Base-by-base conservation (phyloP, 2,797 vertebrate species). In the Scyliorhinus canicula region DNA sequence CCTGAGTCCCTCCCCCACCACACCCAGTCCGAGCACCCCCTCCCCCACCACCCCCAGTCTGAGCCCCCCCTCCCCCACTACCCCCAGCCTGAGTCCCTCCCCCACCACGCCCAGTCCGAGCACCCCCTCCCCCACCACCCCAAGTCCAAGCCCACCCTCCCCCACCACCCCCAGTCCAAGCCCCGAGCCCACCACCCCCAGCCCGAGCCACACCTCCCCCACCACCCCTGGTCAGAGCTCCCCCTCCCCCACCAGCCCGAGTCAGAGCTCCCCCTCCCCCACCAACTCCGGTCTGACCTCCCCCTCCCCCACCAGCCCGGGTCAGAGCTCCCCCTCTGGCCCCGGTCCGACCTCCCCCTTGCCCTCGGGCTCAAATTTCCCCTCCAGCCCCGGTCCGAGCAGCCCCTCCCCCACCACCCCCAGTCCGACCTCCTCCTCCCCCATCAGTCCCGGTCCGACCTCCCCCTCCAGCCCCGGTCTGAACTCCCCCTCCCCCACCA, bases 61-160 rank as follows among this genome's bases (percentile, higher is more conserved):
- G 0, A 0, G 24, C 44, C 47, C 67, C 8, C 26, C 0, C 74
- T 44, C 31, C 85, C 0, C n/a, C 60, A 14, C 6, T 7, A 3
- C 0, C 35, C 0, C 21, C 0, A 9, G 8, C 0, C 4, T 11
- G 0, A 28, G n/a, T 47, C 44, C 77, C 0, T 35, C 55, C 44
- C 55, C 77, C 0, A 35, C 55, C 55, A 88, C 57, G 8, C 50
- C 74, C 63, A 12, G 35, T 69, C n/a, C 8, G 65, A 8, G 94
- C 84, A 28, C 93, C 47, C 1, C 19, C n/a, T 1, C 12, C 9
- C 82, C 44, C 0, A 0, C n/a, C 0, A 0, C 6, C 40, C 50
- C 95, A 50, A 0, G 0, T 4, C 69, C 44, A 44, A 21, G 63
- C 16, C 24, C 8, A 3, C 0, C 7, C 0, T 24, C 19, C 0